Evolutionary conservation across 53 echinoderm and acorn worm genomes (phyloP).

Genomic region (Hippasteria phrygiana): DNA sequence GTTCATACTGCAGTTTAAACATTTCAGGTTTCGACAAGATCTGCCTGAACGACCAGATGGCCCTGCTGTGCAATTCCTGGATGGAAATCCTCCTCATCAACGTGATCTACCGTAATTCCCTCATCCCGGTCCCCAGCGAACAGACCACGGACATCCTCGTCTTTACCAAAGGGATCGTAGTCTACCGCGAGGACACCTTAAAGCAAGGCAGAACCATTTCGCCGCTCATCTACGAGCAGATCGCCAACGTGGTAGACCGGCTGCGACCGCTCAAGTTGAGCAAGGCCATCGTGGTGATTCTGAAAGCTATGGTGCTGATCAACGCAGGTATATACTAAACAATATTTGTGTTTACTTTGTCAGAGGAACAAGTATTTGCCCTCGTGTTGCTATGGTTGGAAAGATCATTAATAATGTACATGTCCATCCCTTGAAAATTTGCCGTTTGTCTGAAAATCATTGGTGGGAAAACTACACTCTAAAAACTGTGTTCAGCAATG

Average conservation of each 20-base stretch:
- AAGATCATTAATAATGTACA: too few species aligned
- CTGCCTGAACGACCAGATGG: constrained; percentile 88
- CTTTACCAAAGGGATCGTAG: constrained; percentile 62
- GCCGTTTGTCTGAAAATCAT: too few species aligned
- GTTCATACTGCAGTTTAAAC: not conserved
- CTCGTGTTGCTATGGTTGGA: too few species aligned
- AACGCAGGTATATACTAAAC: constrained; percentile 74
- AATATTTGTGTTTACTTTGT: not conserved
- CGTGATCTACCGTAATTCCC: constrained; percentile 83
- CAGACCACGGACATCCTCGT: constrained; percentile 78
- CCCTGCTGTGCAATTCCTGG: constrained; percentile 89
- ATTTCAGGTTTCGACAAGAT: constrained; percentile 79
- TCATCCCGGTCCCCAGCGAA: constrained; percentile 42
- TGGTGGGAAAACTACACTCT: too few species aligned
- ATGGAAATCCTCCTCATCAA: constrained; percentile 92
- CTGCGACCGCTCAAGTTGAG: constrained; percentile 77
- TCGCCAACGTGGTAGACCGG: constrained; percentile 65
- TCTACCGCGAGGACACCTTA: constrained; percentile 47
- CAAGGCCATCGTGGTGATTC: constrained; percentile 76
- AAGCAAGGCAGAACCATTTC: constrained; percentile 16
- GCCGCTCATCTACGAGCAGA: constrained; percentile 63
- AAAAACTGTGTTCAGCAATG: too few species aligned
- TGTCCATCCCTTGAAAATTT: too few species aligned
- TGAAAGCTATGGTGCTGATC: constrained; percentile 84
- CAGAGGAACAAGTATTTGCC: too few species aligned